These are phyloP conservation scores for Formica exsecta DNA, from an alignment of 1,140 invertebrate genomes.

Conservation along the genomic window DNA sequence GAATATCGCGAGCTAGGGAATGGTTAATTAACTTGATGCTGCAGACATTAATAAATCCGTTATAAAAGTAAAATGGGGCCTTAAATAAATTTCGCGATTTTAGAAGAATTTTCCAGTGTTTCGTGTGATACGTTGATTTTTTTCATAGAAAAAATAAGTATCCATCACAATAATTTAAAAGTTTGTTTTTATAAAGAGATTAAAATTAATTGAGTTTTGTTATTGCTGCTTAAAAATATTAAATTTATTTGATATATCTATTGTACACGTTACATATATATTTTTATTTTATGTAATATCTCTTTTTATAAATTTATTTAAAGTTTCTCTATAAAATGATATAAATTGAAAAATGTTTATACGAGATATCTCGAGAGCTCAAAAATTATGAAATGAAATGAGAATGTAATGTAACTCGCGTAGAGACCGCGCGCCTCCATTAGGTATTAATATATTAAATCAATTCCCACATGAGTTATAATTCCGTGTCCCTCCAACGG, in stretches of 20 bases:
- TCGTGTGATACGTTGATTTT: neutral
- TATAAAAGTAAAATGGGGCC: neutral
- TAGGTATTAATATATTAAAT: constrained; percentile 63
- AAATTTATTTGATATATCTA: neutral
- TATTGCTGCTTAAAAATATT: neutral
- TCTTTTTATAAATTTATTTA: neutral
- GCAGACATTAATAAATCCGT: neutral
- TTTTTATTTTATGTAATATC: neutral
- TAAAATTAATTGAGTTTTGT: neutral
- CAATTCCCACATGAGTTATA: constrained; percentile 37
- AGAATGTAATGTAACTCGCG: constrained; percentile 9
- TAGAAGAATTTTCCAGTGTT: neutral
- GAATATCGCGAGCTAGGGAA: neutral
- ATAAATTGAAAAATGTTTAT: constrained; percentile 6
- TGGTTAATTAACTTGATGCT: constrained; percentile 25
- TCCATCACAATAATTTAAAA: neutral
- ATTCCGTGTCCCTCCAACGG: neutral
- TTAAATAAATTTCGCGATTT: neutral
- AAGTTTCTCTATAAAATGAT: neutral
- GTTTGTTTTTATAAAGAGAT: neutral
- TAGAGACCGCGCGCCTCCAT: neutral
- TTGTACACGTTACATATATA: neutral
- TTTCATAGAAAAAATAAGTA: neutral
- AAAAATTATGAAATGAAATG: constrained; percentile 28
- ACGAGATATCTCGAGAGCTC: neutral